Evolutionary conservation across 1,140 invertebrate species (phyloP), one percentile per base, ranked within the genome.

Genomic region (Drosophila sp.): DNA sequence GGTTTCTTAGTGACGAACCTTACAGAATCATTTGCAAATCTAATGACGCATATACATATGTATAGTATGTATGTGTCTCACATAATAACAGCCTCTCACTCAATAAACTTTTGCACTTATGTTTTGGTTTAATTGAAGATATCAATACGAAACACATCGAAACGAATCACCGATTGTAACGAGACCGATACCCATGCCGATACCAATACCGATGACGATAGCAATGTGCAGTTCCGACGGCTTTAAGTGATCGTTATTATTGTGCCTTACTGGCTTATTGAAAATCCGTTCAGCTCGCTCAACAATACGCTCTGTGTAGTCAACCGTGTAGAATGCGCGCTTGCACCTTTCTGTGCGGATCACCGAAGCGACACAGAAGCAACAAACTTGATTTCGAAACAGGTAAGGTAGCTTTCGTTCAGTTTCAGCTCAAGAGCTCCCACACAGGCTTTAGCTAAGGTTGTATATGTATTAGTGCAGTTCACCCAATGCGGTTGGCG

Each of bases 291-390:
- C 38, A 61, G 72, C 59, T 61, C 70, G 76, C 50, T 56, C 40
- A 36, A 84, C 74, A 72, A 72, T 72, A 72, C 76, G 40, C 59
- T 78, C 56, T 64, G 62, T 78, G 54, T 62, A 63, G 67, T 56
- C 83, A 87, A 87, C 83, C 83, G 82, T 89, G 76, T 82, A 80
- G 83, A 89, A 89, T 89, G 83, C 83, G 83, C 83, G 83, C 84
- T 76, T 89, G 76, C 84, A 89, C 84, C 83, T 89, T 89, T 89
- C 83, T 89, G 83, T 83, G 76, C 83, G 83, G 83, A 89, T 89
- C 83, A 83, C 73, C 83, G 76, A 64, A 89, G 83, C 83, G 83
- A 89, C 84, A 89, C 83, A 89, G 83, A 89, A 89, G 83, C 84
- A 78, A 62, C 79, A 89, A 89, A 89, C 83, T 89, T 89, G 83